These are phyloP conservation scores for Oryzias curvinotus DNA, from an alignment of 2,113 vertebrate genomes.

Conservation along the genomic window DNA sequence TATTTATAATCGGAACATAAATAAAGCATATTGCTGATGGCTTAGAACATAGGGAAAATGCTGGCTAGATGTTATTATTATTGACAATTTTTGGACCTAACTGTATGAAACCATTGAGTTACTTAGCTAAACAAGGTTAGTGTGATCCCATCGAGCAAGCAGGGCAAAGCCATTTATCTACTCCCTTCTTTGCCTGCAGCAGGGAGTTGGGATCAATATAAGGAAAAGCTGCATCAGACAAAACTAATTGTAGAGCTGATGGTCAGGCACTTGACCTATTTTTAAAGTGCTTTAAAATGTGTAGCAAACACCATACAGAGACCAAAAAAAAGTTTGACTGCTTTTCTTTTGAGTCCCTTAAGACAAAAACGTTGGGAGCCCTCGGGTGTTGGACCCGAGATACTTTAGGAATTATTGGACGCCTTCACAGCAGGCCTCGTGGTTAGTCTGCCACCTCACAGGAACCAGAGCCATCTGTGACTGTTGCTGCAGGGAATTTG, in stretches of 20 bases:
- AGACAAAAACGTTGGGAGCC: slow-evolving; percentile 22
- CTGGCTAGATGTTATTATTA: slow-evolving; percentile 16
- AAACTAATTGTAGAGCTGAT: slow-evolving; percentile 65
- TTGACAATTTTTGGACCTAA: slow-evolving; percentile 27
- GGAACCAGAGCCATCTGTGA: slow-evolving; percentile 3
- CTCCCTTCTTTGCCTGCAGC: slow-evolving; percentile 27
- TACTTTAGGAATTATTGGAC: slow-evolving; percentile 37
- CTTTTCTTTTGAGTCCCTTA: slow-evolving; percentile 28
- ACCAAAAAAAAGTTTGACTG: slow-evolving; percentile 14
- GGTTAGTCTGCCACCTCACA: slow-evolving; percentile 13
- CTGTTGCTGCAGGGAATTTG: slow-evolving; percentile 37
- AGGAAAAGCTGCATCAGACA: slow-evolving; percentile 52
- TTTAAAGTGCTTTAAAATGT: slow-evolving; percentile 57
- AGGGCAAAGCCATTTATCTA: slow-evolving; percentile 41
- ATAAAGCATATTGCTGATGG: not conserved
- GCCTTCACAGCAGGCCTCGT: slow-evolving; percentile 33
- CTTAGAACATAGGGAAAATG: not conserved
- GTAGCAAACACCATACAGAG: slow-evolving; percentile 13
- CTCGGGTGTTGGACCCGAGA: slow-evolving; percentile 20
- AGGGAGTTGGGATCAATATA: slow-evolving; percentile 51
- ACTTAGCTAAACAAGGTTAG: slow-evolving; percentile 39
- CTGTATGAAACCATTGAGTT: slow-evolving; percentile 23
- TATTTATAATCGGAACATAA: not conserved
- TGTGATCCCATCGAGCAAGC: slow-evolving; percentile 24
- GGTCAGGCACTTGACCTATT: slow-evolving; percentile 48